phyloP scores from a whole-genome alignment of 2,113 vertebrate genomes.

The Macrotus californicus region DNA sequence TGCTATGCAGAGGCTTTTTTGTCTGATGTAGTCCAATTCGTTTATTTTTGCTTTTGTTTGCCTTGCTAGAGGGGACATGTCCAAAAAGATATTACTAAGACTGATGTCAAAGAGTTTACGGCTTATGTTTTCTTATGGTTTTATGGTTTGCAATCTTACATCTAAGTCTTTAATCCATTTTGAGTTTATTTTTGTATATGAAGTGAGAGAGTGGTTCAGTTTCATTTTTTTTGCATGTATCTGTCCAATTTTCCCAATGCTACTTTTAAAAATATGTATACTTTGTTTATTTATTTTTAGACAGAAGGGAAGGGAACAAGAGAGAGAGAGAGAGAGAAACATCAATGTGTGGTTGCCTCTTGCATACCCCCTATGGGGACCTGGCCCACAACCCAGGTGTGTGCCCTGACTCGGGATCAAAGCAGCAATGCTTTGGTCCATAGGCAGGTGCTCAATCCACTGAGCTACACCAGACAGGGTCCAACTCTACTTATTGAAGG shows the following conservation, averaged over 20 bases:
- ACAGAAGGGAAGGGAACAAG: too few species aligned
- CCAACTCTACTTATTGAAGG: neutral
- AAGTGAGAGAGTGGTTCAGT: neutral
- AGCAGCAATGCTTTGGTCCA: too few species aligned
- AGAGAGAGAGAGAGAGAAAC: too few species aligned
- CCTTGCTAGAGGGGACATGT: neutral
- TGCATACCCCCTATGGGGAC: too few species aligned
- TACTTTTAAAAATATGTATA: neutral
- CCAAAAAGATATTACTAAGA: neutral
- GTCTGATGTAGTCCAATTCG: neutral
- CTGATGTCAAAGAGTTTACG: neutral
- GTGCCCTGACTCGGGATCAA: too few species aligned
- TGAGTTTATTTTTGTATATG: neutral
- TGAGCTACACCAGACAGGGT: too few species aligned
- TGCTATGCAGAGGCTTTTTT: neutral
- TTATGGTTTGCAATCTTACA: neutral
- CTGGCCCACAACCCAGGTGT: too few species aligned
- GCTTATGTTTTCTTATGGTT: neutral
- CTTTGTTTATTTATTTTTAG: too few species aligned
- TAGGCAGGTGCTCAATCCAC: too few species aligned
- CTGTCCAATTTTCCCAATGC: neutral
- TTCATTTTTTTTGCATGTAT: neutral
- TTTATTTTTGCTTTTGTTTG: neutral
- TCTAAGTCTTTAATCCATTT: neutral
- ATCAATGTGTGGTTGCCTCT: too few species aligned